Evolutionary conservation across 1,140 invertebrate species (phyloP).

Genomic region (Ceratosolen solmsi): DNA sequence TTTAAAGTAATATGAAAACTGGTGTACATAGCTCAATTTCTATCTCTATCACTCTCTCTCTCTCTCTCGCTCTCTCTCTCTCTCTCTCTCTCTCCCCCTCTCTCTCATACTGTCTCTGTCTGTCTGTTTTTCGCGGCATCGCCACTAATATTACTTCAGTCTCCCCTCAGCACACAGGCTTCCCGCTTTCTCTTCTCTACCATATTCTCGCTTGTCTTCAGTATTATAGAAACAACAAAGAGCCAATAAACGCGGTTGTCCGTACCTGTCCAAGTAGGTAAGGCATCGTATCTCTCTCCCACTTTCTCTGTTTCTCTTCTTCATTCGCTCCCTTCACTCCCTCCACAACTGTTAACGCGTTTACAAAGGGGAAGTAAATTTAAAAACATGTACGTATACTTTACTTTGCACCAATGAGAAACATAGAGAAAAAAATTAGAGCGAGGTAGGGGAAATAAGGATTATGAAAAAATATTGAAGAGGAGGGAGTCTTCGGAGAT

Average conservation of each 20-base stretch:
- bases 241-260: slow-evolving; percentile 49
- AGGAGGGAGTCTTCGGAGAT: slow-evolving; percentile 38
- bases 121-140: background rate
- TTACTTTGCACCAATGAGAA: slow-evolving; percentile 1
- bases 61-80: background rate
- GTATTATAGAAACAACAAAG: slow-evolving; percentile 44
- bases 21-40: background rate
- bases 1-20: slow-evolving; percentile 27
- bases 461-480: slow-evolving; percentile 25
- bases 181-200: background rate
- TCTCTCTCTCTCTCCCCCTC: background rate
- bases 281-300: background rate
- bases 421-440: background rate
- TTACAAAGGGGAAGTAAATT: slow-evolving; percentile 49
- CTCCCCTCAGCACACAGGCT: background rate
- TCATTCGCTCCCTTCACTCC: background rate
- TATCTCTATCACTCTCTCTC: background rate
- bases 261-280: slow-evolving; percentile 30
- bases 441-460: background rate
- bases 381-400: slow-evolving; percentile 47
- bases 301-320: background rate
- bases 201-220: slow-evolving; percentile 37
- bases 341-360: background rate
- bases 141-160: slow-evolving; percentile 14
- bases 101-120: background rate